These are phyloP conservation scores for Scolopax rusticola DNA, from an alignment of 2,797 vertebrate genomes.

Conservation along the genomic window DNA sequence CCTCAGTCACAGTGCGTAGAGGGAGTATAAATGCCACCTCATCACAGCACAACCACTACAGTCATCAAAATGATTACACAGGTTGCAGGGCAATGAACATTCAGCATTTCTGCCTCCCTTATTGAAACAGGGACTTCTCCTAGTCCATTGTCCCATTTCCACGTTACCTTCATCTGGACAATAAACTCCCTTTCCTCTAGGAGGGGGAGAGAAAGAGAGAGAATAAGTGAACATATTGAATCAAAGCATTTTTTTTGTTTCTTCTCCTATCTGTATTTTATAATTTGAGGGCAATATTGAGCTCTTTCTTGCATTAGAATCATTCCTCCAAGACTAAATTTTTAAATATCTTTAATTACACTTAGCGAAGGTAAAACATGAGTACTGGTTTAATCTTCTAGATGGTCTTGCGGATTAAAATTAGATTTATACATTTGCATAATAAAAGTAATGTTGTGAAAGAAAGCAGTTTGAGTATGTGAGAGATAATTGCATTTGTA, in stretches of 20 bases:
- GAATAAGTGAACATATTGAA: neutral
- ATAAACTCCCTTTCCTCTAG: neutral
- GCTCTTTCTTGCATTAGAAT: slow-evolving; percentile 4
- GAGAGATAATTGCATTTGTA: slow-evolving; percentile 66
- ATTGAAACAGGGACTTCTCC: neutral
- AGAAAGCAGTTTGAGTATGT: slow-evolving; percentile 51
- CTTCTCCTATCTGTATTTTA: neutral
- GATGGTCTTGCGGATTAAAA: slow-evolving; percentile 77
- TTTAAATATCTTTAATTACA: slow-evolving; percentile 81
- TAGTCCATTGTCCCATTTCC: neutral
- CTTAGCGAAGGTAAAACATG: slow-evolving; percentile 72
- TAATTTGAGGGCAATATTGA: neutral
- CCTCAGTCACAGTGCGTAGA: neutral
- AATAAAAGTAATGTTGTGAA: slow-evolving; percentile 80
- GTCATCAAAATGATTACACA: neutral
- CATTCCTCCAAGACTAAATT: slow-evolving; percentile 16
- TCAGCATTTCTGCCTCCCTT: neutral
- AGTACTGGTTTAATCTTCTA: slow-evolving; percentile 76
- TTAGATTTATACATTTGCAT: slow-evolving; percentile 79
- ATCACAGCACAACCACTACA: neutral
- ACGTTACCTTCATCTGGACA: neutral
- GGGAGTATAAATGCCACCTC: neutral
- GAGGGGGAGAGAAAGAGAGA: neutral
- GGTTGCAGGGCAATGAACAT: slow-evolving; percentile 35
- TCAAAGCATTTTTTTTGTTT: neutral